Conservation (phyloP, 2,113 vertebrate species). For the Anguilla rostrata region DNA sequence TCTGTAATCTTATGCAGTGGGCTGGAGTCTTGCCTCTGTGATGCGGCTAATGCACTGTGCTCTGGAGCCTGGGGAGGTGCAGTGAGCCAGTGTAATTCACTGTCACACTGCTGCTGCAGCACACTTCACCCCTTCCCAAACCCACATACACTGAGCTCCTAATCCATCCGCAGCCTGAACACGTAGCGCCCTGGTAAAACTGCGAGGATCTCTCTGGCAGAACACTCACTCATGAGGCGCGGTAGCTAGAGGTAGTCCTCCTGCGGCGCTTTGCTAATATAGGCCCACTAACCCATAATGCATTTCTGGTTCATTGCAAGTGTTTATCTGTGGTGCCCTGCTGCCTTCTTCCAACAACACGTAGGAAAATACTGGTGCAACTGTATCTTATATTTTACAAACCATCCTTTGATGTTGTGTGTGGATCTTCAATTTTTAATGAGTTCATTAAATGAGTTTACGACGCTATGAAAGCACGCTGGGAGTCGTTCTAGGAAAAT, state of each 20-base stretch:
- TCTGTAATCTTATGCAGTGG: constrained; percentile 33
- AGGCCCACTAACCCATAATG: constrained; percentile 2
- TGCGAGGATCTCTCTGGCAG: not conserved
- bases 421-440: not conserved
- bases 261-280: not conserved
- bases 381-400: not conserved
- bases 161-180: constrained; percentile 11
- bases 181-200: constrained; percentile 2
- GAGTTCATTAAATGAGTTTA: not conserved
- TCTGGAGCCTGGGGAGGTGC: constrained; percentile 32
- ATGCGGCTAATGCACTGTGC: constrained; percentile 35
- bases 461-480: not conserved
- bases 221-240: not conserved
- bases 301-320: not conserved
- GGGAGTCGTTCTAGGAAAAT: not conserved
- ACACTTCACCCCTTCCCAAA: constrained; percentile 6
- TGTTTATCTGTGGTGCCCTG: not conserved
- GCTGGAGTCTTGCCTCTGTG: constrained; percentile 27
- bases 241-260: not conserved
- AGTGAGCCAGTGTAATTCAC: constrained; percentile 34
- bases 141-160: constrained; percentile 3
- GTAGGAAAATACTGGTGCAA: not conserved
- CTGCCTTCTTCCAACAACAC: not conserved
- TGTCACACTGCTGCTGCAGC: constrained; percentile 20
- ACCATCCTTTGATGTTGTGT: not conserved